Conservation (phyloP, 2,797 vertebrate genomes). For the Petrocephalus sullivani region DNA sequence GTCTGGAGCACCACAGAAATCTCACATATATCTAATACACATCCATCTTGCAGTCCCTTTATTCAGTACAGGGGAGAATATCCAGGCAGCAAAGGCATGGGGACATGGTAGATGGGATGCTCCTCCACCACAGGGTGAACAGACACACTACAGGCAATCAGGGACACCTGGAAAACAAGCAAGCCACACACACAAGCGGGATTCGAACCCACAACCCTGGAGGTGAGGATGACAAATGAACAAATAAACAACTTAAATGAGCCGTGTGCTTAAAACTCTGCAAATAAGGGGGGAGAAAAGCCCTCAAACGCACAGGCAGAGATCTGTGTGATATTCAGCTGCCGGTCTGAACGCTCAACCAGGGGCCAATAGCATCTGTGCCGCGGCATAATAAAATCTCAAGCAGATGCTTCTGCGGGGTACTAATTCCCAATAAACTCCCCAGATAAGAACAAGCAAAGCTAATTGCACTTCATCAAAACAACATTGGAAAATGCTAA, state of each 20-base stretch:
- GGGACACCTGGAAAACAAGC: background rate
- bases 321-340: conserved; percentile 66
- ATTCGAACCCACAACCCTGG: background rate
- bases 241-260: conserved; percentile 45
- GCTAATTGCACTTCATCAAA: conserved; percentile 72
- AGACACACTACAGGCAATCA: conserved; percentile 5
- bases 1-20: background rate
- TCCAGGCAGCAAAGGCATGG: background rate
- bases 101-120: background rate
- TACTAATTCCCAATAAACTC: conserved; percentile 69
- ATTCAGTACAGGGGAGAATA: background rate
- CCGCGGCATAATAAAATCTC: conserved; percentile 70
- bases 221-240: background rate
- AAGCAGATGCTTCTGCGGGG: conserved; percentile 71
- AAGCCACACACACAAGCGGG: background rate
- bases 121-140: background rate
- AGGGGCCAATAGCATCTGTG: conserved; percentile 59
- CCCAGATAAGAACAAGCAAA: conserved; percentile 67
- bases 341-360: conserved; percentile 66
- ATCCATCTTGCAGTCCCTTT: conserved; percentile 43
- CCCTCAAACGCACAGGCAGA: conserved; percentile 56
- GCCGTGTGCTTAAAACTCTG: background rate
- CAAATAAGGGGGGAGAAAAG: background rate
- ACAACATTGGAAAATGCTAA: conserved; percentile 71
- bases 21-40: conserved; percentile 62